Percentiles rank a stretch among this genome's conserved stretches.
Conservation (phyloP, 2,113 vertebrate genomes). For the Gasterosteus aculeatus region DNA sequence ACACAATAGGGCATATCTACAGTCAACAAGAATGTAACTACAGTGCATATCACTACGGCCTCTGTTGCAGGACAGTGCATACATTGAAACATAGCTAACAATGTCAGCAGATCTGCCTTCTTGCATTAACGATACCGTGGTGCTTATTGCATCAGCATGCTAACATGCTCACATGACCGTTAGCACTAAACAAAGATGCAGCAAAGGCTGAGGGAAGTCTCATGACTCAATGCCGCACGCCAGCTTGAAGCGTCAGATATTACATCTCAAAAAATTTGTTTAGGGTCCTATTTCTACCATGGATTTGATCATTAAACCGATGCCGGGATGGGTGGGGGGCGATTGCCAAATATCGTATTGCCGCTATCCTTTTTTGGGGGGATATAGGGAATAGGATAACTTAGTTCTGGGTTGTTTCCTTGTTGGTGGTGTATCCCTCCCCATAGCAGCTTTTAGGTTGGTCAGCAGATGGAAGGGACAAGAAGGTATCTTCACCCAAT, state of each 20-base stretch:
- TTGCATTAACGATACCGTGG: background rate
- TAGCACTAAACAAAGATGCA: too few relatives aligned
- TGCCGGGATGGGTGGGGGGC: too few relatives aligned
- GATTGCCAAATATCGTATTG: background rate
- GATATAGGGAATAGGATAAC: background rate
- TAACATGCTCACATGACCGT: background rate
- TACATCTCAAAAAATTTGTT: too few relatives aligned
- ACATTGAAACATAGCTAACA: background rate
- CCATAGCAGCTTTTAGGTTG: background rate
- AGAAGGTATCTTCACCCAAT: background rate
- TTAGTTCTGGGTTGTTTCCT: background rate
- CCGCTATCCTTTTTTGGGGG: background rate
- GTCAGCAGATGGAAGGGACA: background rate
- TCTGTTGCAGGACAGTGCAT: background rate
- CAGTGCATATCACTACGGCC: constrained; percentile 13
- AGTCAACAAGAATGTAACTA: constrained; percentile 31
- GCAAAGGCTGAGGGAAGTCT: background rate
- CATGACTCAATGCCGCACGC: too few relatives aligned
- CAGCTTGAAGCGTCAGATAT: too few relatives aligned
- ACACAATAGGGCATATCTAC: constrained; percentile 51
- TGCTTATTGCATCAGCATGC: background rate
- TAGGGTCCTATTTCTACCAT: too few relatives aligned
- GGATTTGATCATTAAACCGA: too few relatives aligned
- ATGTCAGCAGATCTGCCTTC: background rate
- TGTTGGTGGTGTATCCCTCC: background rate